A percentile compares a stretch with the other conserved stretches of the same genome.
Conservation (phyloP, 2,113 vertebrate species). For the Tetrax tetrax region DNA sequence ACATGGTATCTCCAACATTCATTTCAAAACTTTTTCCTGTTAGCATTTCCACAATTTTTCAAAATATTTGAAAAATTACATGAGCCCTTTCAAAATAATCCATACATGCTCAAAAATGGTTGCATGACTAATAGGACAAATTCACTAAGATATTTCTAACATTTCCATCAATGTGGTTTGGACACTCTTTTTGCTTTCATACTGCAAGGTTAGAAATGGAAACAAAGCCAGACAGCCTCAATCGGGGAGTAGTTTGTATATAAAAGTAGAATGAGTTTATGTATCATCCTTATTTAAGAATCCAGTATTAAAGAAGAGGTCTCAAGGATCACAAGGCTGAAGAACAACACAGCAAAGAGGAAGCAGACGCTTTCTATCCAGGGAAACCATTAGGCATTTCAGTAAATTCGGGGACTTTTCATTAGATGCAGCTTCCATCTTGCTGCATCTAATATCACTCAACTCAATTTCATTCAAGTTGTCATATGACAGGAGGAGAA, state of each 20-base stretch:
- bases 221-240: neutral
- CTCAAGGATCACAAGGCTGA: neutral
- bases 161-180: neutral
- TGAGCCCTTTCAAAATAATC: neutral
- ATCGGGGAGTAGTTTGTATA: rapidly evolving
- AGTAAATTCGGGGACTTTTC: neutral
- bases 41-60: neutral
- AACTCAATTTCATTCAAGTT: conserved; percentile 29
- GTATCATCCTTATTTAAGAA: neutral
- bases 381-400: neutral
- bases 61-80: neutral
- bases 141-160: neutral
- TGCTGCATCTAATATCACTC: conserved; percentile 26
- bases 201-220: neutral
- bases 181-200: neutral
- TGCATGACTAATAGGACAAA: neutral
- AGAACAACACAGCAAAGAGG: neutral
- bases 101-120: neutral
- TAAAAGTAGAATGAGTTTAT: neutral
- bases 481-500: conserved; percentile 28
- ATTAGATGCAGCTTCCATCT: conserved; percentile 5
- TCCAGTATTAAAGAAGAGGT: neutral
- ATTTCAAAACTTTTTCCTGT: neutral
- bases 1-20: neutral
- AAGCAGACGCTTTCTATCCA: neutral